phyloP scores from a whole-genome alignment of 2,888 invertebrate genomes.

The Ellobium chinense region DNA sequence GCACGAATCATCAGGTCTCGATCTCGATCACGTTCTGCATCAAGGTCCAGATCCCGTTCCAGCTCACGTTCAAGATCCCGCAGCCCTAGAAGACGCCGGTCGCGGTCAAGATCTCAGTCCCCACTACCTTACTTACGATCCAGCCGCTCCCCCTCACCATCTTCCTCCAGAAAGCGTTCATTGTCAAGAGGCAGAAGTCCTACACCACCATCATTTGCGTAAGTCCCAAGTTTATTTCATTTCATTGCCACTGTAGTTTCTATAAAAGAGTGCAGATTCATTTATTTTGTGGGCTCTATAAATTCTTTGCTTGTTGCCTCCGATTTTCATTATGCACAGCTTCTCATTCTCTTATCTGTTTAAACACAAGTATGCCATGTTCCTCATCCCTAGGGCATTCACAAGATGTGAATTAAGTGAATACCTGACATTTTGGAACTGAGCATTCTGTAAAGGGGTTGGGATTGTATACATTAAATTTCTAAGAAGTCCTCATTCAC shows the following conservation, averaged over 20 bases:
- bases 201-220: constrained; percentile 83
- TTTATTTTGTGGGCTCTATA: too few species aligned
- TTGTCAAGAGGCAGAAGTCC: constrained; percentile 79
- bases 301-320: too few species aligned
- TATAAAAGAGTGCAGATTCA: too few species aligned
- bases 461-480: background rate
- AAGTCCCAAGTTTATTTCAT: too few species aligned
- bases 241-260: too few species aligned
- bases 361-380: too few species aligned
- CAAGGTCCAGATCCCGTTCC: constrained; percentile 58
- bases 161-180: constrained; percentile 39
- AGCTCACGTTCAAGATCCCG: constrained; percentile 50
- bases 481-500: too few species aligned
- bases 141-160: constrained; percentile 63
- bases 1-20: constrained; percentile 7
- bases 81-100: constrained; percentile 32
- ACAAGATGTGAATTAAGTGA: too few species aligned
- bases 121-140: constrained; percentile 69
- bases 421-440: background rate
- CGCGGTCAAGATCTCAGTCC: constrained; percentile 69
- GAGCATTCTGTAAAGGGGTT: background rate
- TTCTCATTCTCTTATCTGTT: too few species aligned
- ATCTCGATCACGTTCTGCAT: constrained; percentile 77
- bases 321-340: too few species aligned
- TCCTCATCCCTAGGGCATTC: too few species aligned